These are phyloP conservation scores for Trididemnum clinides DNA, from an alignment of 23 tunicate genomes.

Conservation along the genomic window DNA sequence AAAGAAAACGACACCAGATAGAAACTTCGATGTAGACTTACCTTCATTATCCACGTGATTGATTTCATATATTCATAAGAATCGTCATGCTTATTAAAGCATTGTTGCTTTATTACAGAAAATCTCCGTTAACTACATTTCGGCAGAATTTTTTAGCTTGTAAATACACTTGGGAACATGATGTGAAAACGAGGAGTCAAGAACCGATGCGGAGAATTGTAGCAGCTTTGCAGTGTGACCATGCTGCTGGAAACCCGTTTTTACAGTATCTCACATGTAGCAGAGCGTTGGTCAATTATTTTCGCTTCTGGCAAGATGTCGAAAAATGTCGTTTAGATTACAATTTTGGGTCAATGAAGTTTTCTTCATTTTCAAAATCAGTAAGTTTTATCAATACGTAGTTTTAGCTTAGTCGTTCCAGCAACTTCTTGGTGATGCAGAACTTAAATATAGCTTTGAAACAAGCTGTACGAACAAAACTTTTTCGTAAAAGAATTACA, in stretches of 20 bases:
- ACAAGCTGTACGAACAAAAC: too few relatives aligned
- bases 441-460: too few relatives aligned
- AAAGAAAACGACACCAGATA: slow-evolving; percentile 1
- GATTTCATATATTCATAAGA: too few relatives aligned
- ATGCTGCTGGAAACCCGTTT: slow-evolving; percentile 77
- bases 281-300: slow-evolving; percentile 45
- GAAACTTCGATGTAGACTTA: not conserved
- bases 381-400: too few relatives aligned
- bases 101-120: too few relatives aligned
- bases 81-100: too few relatives aligned
- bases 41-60: too few relatives aligned
- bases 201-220: slow-evolving; percentile 56
- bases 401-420: too few relatives aligned
- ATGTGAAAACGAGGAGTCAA: slow-evolving; percentile 40
- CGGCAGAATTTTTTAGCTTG: too few relatives aligned
- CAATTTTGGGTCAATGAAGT: slow-evolving; percentile 59
- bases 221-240: slow-evolving; percentile 74
- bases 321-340: slow-evolving; percentile 67
- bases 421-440: too few relatives aligned
- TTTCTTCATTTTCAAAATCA: slow-evolving; percentile 28
- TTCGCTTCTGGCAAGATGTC: slow-evolving; percentile 79
- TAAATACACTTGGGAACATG: slow-evolving; percentile 6
- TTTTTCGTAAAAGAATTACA: too few relatives aligned
- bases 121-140: too few relatives aligned
- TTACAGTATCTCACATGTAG: slow-evolving; percentile 44